A percentile compares a stretch with the other conserved stretches of the same genome.
These are phyloP conservation scores for Cepphus grylle DNA, from an alignment of 2,113 vertebrate genomes.

Conservation along the genomic window DNA sequence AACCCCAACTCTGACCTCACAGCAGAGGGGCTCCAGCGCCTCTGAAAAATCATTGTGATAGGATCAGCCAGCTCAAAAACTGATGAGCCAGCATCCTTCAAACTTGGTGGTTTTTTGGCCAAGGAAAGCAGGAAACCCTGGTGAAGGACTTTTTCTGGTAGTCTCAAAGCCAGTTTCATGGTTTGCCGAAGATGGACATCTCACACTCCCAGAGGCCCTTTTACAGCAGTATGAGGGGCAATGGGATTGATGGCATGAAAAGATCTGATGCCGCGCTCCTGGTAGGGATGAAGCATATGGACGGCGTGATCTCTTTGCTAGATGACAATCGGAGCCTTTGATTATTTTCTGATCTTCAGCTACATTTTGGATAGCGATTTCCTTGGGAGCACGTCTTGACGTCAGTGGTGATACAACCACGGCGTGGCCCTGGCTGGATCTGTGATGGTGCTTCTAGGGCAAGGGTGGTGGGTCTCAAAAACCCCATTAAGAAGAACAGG, in stretches of 20 bases:
- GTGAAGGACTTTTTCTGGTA: not conserved
- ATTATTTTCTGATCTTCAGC: not conserved
- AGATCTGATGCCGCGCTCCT: not conserved
- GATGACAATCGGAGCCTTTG: not conserved
- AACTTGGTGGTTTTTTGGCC: not conserved
- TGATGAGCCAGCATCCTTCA: not conserved
- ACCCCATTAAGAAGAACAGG: not conserved
- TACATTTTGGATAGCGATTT: not conserved
- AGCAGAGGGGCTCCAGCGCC: too few species aligned
- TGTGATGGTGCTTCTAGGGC: not conserved
- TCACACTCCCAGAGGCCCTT: not conserved
- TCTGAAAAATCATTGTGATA: too few species aligned
- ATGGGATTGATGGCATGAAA: not conserved
- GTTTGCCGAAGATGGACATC: not conserved
- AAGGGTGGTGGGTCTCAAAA: not conserved
- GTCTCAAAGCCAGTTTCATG: not conserved
- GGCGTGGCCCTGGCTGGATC: not conserved
- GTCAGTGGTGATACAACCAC: accelerated
- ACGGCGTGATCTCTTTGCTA: not conserved
- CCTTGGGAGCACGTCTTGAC: not conserved
- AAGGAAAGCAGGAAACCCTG: not conserved
- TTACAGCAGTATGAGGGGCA: not conserved
- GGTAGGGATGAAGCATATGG: not conserved
- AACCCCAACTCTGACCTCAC: too few species aligned
- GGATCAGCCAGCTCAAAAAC: not conserved